phyloP scores from a whole-genome alignment of 2,113 vertebrate genomes.

The Sigmodon hispidus region DNA sequence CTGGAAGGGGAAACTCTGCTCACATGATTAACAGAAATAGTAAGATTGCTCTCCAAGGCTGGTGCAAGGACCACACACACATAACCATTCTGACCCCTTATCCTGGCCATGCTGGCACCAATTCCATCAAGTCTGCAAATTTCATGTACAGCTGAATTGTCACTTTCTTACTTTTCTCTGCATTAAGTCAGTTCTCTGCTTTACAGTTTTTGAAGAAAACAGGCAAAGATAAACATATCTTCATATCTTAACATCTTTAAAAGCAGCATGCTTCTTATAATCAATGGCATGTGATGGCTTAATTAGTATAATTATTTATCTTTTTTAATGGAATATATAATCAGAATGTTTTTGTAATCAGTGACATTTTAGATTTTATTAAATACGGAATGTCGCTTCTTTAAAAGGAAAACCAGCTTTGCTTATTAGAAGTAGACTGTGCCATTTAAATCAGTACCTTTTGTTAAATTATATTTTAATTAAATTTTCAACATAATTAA shows the following conservation, averaged over 20 bases:
- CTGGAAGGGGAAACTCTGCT: not conserved
- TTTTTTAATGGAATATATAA: constrained; percentile 64
- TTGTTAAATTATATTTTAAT: constrained; percentile 72
- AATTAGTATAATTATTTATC: constrained; percentile 66
- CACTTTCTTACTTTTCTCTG: not conserved
- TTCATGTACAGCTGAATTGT: not conserved
- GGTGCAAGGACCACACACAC: not conserved
- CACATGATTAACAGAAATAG: not conserved
- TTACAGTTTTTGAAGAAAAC: constrained; percentile 20
- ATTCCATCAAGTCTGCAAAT: not conserved
- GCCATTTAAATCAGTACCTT: constrained; percentile 68
- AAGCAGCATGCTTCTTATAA: constrained; percentile 5
- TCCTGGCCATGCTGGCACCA: not conserved
- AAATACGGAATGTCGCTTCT: constrained; percentile 55
- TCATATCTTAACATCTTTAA: constrained; percentile 43
- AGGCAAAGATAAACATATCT: not conserved
- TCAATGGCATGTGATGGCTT: not conserved
- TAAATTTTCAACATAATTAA: constrained; percentile 69
- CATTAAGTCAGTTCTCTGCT: constrained; percentile 4
- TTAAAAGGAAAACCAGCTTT: constrained; percentile 46
- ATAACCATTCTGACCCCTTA: not conserved
- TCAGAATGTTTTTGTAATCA: constrained; percentile 39
- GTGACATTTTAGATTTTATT: constrained; percentile 66
- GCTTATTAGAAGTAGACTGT: constrained; percentile 62
- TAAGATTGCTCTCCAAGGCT: not conserved